These are phyloP conservation scores for Stylophora pistillata DNA, from an alignment of 64 coral and sea anemone species.

Conservation along the genomic window DNA sequence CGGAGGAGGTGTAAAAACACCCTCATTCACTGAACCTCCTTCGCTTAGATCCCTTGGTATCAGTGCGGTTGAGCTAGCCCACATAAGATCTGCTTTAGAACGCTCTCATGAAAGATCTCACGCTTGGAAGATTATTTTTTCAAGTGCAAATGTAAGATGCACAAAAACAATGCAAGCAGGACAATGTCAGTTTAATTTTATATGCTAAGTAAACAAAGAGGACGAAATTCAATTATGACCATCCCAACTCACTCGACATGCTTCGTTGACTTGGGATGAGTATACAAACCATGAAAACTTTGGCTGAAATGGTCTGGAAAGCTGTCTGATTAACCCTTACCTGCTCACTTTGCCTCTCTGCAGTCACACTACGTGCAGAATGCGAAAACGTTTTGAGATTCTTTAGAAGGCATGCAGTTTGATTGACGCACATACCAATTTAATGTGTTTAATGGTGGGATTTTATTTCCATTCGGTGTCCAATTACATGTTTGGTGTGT, in stretches of 20 bases:
- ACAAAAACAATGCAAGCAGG: conserved; percentile 37
- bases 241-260: conserved; percentile 31
- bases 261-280: conserved; percentile 15
- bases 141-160: background rate
- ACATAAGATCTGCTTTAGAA: background rate
- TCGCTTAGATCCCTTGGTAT: background rate
- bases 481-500: conserved; percentile 46
- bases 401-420: background rate
- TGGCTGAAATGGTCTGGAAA: background rate
- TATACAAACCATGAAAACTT: conserved; percentile 20
- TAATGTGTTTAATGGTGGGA: conserved; percentile 36
- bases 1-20: no score
- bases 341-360: background rate
- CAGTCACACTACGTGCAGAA: background rate
- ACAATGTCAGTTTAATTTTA: conserved; percentile 41
- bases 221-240: conserved; percentile 45
- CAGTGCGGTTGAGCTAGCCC: background rate
- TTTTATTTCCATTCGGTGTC: conserved; percentile 21
- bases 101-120: background rate
- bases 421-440: conserved; percentile 35
- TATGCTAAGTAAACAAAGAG: conserved; percentile 41
- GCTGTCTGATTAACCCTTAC: conserved; percentile 5
- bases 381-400: background rate
- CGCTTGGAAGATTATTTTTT: background rate
- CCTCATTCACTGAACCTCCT: background rate